Conservation (phyloP, 2,113 vertebrate species). For the Regulus satrapa region DNA sequence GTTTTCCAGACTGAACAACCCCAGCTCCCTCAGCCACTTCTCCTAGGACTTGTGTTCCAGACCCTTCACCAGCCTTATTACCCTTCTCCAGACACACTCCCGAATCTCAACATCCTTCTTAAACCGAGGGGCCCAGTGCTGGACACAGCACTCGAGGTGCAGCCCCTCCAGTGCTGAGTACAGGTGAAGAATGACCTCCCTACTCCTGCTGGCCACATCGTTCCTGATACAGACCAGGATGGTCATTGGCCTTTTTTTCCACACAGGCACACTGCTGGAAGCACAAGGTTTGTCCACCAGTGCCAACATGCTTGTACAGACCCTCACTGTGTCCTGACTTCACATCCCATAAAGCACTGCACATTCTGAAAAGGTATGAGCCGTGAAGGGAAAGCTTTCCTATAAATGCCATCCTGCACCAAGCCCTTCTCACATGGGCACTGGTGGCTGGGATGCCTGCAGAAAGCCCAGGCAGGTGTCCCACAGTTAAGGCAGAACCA, state of each 20-base stretch:
- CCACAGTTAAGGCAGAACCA: background rate
- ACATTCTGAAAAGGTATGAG: accelerated
- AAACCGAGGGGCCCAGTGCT: background rate
- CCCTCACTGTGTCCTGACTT: background rate
- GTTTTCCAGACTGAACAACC: background rate
- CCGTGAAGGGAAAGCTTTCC: background rate
- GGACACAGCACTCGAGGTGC: too few relatives aligned
- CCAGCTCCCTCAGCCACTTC: background rate
- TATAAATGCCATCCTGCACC: accelerated
- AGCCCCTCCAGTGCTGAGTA: background rate
- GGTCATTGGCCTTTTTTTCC: background rate
- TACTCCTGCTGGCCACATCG: background rate
- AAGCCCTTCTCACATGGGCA: accelerated
- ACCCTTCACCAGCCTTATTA: background rate
- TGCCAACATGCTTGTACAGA: accelerated
- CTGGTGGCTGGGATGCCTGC: too few relatives aligned
- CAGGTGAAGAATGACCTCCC: too few relatives aligned
- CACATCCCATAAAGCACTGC: background rate
- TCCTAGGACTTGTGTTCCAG: background rate
- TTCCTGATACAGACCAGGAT: background rate
- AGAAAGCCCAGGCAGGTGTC: background rate
- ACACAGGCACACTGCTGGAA: background rate
- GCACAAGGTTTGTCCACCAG: too few relatives aligned
- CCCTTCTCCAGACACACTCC: background rate
- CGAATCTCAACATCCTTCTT: background rate